Conservation (phyloP, 1,140 invertebrate species). For the Megathymus violae region DNA sequence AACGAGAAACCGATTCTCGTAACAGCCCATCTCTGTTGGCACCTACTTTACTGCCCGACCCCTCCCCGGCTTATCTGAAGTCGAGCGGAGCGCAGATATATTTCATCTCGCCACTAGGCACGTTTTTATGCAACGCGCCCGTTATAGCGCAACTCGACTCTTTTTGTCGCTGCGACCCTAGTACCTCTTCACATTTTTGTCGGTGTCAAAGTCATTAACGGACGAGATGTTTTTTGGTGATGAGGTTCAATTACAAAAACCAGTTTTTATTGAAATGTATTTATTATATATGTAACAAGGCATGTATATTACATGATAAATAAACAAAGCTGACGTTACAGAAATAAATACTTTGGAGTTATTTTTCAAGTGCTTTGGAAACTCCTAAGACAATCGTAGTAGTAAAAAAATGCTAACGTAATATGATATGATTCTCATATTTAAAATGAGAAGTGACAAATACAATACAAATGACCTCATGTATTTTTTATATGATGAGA, state of each 20-base stretch:
- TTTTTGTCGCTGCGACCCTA: constrained; percentile 40
- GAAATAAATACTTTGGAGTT: too few species aligned
- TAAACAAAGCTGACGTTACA: too few species aligned
- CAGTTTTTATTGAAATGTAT: too few species aligned
- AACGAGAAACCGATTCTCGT: constrained; percentile 19
- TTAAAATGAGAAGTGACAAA: too few species aligned
- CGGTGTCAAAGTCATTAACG: constrained; percentile 40
- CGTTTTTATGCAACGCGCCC: constrained; percentile 57
- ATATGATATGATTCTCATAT: too few species aligned
- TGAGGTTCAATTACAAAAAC: constrained; percentile 1
- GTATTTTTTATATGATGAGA: too few species aligned
- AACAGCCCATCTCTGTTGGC: constrained; percentile 43
- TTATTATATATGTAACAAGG: too few species aligned
- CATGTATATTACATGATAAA: too few species aligned
- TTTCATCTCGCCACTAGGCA: constrained; percentile 67
- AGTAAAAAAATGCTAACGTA: too few species aligned
- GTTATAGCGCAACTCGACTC: constrained; percentile 39
- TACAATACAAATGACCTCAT: too few species aligned
- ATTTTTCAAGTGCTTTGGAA: too few species aligned
- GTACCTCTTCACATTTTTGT: constrained; percentile 50
- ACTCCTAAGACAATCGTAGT: too few species aligned
- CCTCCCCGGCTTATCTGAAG: constrained; percentile 62
- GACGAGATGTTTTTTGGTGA: constrained; percentile 17
- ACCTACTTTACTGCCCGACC: constrained; percentile 65
- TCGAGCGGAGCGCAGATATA: constrained; percentile 58